A percentile compares a stretch with the other conserved stretches of the same genome.
Evolutionary conservation across 2,888 invertebrate genomes (phyloP).

Genomic region (Nipponacmea schrenckii): DNA sequence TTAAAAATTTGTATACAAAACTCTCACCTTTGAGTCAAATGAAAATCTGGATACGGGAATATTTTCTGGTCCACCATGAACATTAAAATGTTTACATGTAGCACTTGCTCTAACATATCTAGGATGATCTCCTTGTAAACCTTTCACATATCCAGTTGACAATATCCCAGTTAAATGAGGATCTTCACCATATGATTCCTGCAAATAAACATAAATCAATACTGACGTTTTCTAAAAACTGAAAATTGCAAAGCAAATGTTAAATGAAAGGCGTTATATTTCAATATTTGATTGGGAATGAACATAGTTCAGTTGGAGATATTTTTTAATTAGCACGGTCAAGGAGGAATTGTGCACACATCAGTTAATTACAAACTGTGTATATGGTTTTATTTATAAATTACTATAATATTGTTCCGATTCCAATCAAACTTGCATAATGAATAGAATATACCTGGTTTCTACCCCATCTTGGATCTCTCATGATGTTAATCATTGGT

Average conservation of each 20-base stretch:
- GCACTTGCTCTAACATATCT: conserved; percentile 57
- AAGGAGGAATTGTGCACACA: too few species aligned
- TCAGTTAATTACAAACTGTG: too few species aligned
- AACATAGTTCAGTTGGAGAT: too few species aligned
- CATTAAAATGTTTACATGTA: conserved; percentile 63
- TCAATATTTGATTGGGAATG: too few species aligned
- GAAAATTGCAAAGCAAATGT: too few species aligned
- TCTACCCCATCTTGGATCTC: conserved; percentile 27
- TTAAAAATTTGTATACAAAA: too few species aligned
- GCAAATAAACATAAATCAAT: background rate
- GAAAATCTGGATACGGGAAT: conserved; percentile 48
- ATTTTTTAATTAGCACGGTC: too few species aligned
- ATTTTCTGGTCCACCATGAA: conserved; percentile 61
- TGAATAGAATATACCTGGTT: conserved; percentile 30
- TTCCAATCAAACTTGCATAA: too few species aligned
- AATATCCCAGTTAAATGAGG: conserved; percentile 53
- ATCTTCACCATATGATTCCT: conserved; percentile 65
- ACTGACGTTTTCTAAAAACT: too few species aligned
- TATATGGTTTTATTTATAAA: too few species aligned
- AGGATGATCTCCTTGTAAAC: conserved; percentile 54
- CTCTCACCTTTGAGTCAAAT: conserved; percentile 47
- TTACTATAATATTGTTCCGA: too few species aligned
- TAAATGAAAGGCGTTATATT: too few species aligned
- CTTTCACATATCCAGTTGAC: conserved; percentile 48
- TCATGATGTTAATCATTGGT: background rate